phyloP scores from a whole-genome alignment of 2,888 invertebrate species.

The Idaea straminata region DNA sequence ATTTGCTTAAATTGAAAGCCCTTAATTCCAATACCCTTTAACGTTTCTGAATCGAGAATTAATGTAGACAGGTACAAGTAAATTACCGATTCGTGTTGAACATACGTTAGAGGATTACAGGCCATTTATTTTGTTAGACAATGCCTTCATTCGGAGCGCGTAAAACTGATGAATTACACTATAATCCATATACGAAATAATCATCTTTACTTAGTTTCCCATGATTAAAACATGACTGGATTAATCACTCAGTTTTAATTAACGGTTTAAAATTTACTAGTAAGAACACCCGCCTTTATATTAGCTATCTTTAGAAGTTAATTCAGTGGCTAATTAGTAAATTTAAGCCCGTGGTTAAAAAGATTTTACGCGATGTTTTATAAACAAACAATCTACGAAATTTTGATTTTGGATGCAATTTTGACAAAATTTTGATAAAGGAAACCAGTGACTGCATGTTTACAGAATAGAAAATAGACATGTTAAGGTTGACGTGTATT shows the following conservation, averaged over 20 bases:
- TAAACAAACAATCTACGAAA: too few species aligned
- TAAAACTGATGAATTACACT: not conserved
- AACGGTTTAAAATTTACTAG: constrained; percentile 11
- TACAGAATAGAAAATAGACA: too few species aligned
- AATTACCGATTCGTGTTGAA: not conserved
- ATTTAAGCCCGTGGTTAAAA: too few species aligned
- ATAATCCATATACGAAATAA: not conserved
- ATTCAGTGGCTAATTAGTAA: too few species aligned
- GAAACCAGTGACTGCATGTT: too few species aligned
- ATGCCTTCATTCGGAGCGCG: not conserved
- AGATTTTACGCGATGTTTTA: too few species aligned
- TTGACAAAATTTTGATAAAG: too few species aligned
- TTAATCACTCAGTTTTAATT: constrained; percentile 7
- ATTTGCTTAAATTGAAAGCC: not conserved
- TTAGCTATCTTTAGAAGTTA: too few species aligned
- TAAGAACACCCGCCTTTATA: not conserved
- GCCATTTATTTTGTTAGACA: not conserved
- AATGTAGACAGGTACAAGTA: not conserved
- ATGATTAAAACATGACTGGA: not conserved
- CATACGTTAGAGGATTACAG: not conserved
- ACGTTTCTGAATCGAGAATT: not conserved
- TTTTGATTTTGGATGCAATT: too few species aligned
- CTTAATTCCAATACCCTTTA: constrained; percentile 1
- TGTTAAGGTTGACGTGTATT: too few species aligned
- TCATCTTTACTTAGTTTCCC: not conserved